Percentiles rank a stretch among this genome's conserved stretches.
phyloP scores from a whole-genome alignment of 2,797 vertebrate species.

The Acridotheres tristis region DNA sequence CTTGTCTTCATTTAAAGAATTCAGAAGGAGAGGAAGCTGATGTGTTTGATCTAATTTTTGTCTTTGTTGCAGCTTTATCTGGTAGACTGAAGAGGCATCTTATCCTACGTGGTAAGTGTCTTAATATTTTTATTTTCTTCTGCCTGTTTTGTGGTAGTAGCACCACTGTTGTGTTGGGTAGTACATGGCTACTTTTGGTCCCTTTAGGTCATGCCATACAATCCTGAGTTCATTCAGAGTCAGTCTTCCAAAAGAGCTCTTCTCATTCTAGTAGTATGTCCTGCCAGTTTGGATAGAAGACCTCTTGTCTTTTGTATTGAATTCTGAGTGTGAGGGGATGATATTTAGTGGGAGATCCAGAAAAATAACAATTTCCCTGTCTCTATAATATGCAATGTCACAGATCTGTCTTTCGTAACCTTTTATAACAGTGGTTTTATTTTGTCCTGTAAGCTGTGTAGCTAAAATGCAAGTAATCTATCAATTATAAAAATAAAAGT shows the following conservation, averaged over 20 bases:
- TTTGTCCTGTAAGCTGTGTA: not conserved
- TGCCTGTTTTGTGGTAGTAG: not conserved
- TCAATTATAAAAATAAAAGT: not conserved
- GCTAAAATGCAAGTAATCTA: not conserved
- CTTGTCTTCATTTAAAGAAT: not conserved
- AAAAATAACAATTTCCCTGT: not conserved
- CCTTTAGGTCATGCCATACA: fast-evolving
- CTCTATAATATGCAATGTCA: not conserved
- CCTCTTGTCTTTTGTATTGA: not conserved
- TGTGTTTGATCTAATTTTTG: not conserved
- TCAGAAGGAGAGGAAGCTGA: not conserved
- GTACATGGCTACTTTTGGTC: not conserved
- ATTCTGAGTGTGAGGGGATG: not conserved
- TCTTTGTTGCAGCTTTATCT: not conserved
- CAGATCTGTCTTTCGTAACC: not conserved
- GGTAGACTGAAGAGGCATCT: not conserved
- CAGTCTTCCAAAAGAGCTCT: not conserved
- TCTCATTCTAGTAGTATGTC: not conserved
- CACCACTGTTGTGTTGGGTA: not conserved
- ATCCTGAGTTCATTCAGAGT: not conserved
- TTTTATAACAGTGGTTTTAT: not conserved
- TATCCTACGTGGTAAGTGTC: not conserved
- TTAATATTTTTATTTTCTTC: not conserved
- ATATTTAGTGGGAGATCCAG: not conserved
- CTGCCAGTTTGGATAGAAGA: not conserved